Conservation (phyloP, 2,113 vertebrate genomes). For the Aspidoscelis tigris region DNA sequence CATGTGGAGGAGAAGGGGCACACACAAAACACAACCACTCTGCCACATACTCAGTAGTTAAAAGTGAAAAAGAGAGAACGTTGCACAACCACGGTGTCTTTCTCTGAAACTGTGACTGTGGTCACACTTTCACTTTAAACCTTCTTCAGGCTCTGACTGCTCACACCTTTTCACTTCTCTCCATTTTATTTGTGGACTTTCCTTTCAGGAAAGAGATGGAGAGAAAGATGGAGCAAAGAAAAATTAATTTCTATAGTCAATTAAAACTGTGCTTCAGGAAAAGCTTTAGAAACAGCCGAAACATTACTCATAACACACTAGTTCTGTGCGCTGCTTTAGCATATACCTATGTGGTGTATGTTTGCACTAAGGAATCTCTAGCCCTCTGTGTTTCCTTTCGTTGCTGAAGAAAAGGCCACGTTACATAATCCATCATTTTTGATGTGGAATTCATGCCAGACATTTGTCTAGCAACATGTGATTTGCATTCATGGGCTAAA, state of each 20-base stretch:
- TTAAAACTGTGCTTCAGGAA: not conserved
- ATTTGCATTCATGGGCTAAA: slow-evolving; percentile 41
- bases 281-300: slow-evolving; percentile 12
- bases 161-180: no score
- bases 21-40: no score
- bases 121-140: no score
- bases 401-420: slow-evolving; percentile 22
- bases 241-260: slow-evolving; percentile 15
- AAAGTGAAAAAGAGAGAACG: no score
- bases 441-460: slow-evolving; percentile 37
- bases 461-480: slow-evolving; percentile 29
- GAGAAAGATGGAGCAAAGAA: slow-evolving; percentile 25
- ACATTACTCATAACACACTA: not conserved
- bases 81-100: no score
- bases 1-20: no score
- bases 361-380: not conserved
- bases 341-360: not conserved
- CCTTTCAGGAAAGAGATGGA: no score
- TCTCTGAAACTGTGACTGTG: no score
- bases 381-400: not conserved
- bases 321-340: slow-evolving; percentile 22
- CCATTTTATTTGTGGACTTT: no score
- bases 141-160: no score
- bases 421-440: slow-evolving; percentile 15
- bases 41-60: no score